These are phyloP conservation scores for Helogale parvula DNA, from an alignment of 2,113 vertebrate species.

Conservation along the genomic window DNA sequence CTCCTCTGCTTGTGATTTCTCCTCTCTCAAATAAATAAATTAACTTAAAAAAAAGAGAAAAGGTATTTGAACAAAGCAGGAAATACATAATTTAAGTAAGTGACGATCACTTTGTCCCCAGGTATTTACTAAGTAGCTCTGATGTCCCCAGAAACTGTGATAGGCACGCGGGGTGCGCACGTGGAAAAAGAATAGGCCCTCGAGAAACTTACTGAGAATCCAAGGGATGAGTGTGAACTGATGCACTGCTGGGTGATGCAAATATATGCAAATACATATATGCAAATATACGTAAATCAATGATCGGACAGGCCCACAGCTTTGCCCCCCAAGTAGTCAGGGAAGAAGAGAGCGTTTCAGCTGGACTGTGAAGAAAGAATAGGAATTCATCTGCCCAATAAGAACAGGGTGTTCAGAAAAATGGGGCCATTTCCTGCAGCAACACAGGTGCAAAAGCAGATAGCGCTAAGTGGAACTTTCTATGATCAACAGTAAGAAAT, in stretches of 20 bases:
- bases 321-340: background rate
- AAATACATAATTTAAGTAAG: background rate
- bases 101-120: background rate
- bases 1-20: no score
- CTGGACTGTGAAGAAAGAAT: background rate
- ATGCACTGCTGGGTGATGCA: no score
- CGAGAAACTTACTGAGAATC: background rate
- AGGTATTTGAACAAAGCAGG: background rate
- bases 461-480: background rate
- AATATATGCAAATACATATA: background rate
- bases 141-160: background rate
- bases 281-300: background rate
- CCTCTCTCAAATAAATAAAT: no score
- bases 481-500: background rate
- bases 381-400: background rate
- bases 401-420: background rate
- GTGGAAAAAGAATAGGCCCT: background rate
- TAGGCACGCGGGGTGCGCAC: no score
- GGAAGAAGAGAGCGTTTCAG: background rate
- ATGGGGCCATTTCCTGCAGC: background rate
- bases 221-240: background rate
- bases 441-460: background rate
- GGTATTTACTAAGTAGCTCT: background rate
- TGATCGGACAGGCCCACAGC: fast-evolving
- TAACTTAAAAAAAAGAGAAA: background rate